Conservation (phyloP, 92 coral and sea anemone genomes). For the Epizoanthus rinbou region DNA sequence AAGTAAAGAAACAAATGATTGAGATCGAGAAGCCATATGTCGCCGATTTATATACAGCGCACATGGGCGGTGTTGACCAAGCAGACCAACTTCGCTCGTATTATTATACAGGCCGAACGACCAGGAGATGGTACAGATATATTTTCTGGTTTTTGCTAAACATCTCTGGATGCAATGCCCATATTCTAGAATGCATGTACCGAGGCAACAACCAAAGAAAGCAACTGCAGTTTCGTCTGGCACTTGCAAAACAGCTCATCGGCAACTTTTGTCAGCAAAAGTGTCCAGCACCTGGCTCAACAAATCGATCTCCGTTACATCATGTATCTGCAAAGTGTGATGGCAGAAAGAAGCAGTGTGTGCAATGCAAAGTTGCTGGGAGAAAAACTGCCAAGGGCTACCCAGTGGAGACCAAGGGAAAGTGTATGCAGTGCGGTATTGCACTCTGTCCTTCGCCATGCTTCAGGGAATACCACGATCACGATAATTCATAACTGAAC, state of each 20-base stretch:
- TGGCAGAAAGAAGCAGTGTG: conserved; percentile 27
- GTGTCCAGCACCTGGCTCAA: no score
- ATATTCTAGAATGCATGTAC: background rate
- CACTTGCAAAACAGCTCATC: conserved; percentile 9
- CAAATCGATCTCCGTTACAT: no score
- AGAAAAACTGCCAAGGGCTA: conserved; percentile 20
- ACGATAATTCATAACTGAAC: background rate
- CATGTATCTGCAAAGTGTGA: background rate
- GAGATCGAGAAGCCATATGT: conserved; percentile 8
- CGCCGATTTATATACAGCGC: background rate
- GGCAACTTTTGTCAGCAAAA: background rate
- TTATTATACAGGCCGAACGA: conserved; percentile 9
- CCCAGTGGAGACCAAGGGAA: conserved; percentile 4
- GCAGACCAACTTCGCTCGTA: conserved; percentile 34
- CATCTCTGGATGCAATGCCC: background rate
- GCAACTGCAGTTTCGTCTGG: background rate
- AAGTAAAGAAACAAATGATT: conserved; percentile 5
- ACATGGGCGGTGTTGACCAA: conserved; percentile 37
- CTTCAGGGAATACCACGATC: background rate
- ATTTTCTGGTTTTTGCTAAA: background rate
- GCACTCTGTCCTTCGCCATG: conserved; percentile 17
- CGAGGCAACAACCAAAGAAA: background rate
- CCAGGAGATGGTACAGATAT: conserved; percentile 13
- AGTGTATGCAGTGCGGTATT: conserved; percentile 31
- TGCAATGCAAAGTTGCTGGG: conserved; percentile 19